Conservation (phyloP, 2,797 vertebrate species). For the Phoeniculus purpureus region DNA sequence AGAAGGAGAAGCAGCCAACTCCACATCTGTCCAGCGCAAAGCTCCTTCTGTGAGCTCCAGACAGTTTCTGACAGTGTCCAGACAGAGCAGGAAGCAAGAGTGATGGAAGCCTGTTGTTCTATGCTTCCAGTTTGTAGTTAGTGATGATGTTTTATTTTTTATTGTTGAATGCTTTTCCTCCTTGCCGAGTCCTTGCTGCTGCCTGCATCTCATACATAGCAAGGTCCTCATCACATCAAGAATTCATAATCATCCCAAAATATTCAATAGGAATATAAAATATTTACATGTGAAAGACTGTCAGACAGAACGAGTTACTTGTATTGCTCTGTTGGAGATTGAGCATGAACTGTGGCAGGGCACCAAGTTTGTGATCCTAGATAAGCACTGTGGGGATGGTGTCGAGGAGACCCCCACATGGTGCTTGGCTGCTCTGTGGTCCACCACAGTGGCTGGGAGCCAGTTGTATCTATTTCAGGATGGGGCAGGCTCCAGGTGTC, state of each 20-base stretch:
- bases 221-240: constrained; percentile 79
- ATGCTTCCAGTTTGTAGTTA: constrained; percentile 11
- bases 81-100: not conserved
- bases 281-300: constrained; percentile 79
- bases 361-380: not conserved
- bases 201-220: constrained; percentile 76
- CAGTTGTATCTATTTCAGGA: constrained; percentile 15
- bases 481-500: not conserved
- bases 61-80: not conserved
- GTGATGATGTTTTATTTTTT: constrained; percentile 54
- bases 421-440: constrained; percentile 9
- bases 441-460: not conserved
- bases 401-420: not conserved
- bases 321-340: constrained; percentile 44
- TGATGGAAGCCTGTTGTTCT: not conserved
- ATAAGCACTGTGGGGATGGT: not conserved
- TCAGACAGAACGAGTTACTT: constrained; percentile 68
- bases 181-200: constrained; percentile 60
- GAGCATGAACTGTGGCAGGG: not conserved
- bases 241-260: constrained; percentile 83
- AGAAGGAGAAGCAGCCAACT: not conserved
- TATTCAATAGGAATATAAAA: constrained; percentile 82
- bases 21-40: not conserved
- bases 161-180: constrained; percentile 65
- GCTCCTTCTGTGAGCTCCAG: not conserved